phyloP scores from a whole-genome alignment of 2,797 vertebrate species.

The Tangara arthus region DNA sequence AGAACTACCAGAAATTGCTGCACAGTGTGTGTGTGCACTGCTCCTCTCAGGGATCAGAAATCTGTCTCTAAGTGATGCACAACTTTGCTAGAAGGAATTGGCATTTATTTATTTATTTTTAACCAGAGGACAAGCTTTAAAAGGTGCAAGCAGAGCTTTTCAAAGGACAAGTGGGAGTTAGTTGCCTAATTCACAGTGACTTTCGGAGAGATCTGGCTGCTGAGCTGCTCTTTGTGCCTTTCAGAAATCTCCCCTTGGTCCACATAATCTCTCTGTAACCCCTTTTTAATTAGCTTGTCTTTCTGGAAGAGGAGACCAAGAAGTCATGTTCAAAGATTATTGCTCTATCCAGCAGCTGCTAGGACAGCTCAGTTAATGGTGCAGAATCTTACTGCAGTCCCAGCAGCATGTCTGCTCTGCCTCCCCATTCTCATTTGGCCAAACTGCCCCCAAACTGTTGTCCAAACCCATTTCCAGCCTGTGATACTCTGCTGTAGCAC shows the following conservation, averaged over 20 bases:
- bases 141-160: neutral
- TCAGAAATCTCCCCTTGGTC: slow-evolving; percentile 21
- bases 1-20: neutral
- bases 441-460: neutral
- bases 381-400: neutral
- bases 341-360: slow-evolving; percentile 51
- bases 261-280: slow-evolving; percentile 40
- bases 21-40: neutral
- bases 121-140: neutral
- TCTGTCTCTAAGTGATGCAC: neutral
- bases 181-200: neutral
- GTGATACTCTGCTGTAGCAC: neutral
- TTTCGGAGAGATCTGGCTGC: neutral
- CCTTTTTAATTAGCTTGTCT: slow-evolving; percentile 58
- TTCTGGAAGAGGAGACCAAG: slow-evolving; percentile 25
- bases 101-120: neutral
- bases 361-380: slow-evolving; percentile 5
- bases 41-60: neutral
- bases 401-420: slow-evolving; percentile 2
- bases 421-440: neutral
- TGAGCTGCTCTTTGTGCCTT: neutral
- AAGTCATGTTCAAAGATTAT: slow-evolving; percentile 37
- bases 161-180: neutral
- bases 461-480: neutral
- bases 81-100: neutral